Evolutionary conservation across 1,140 invertebrate genomes (phyloP).

Genomic region (Pseudachorutes palmiensis): DNA sequence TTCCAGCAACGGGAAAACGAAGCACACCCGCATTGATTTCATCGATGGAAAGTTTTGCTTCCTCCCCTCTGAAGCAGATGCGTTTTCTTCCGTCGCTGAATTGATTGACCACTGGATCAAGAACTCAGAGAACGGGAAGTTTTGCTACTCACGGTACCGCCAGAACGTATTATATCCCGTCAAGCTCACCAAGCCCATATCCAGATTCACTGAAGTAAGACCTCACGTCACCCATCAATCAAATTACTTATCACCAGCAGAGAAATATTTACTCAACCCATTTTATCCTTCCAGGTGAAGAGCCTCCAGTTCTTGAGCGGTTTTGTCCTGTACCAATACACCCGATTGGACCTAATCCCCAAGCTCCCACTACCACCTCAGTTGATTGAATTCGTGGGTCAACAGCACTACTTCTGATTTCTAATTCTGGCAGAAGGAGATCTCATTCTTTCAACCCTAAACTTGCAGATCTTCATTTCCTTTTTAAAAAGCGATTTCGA

Average conservation of each 20-base stretch:
- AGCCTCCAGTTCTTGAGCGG: conserved; percentile 66
- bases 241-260: background rate
- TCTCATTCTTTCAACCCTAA: too few species aligned
- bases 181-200: conserved; percentile 65
- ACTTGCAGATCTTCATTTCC: too few species aligned
- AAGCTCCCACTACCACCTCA: conserved; percentile 56
- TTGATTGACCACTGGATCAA: conserved; percentile 62
- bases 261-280: too few species aligned
- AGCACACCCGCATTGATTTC: conserved; percentile 63
- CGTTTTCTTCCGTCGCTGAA: conserved; percentile 58
- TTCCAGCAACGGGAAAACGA: conserved; percentile 60
- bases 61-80: conserved; percentile 55
- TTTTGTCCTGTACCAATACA: conserved; percentile 66
- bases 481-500: too few species aligned
- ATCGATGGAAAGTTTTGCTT: conserved; percentile 58
- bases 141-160: conserved; percentile 62
- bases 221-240: conserved; percentile 15
- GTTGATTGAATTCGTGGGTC: conserved; percentile 31
- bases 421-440: too few species aligned
- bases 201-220: conserved; percentile 54
- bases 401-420: too few species aligned
- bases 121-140: conserved; percentile 58
- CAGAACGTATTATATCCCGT: conserved; percentile 58
- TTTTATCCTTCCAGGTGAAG: conserved; percentile 54
- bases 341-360: conserved; percentile 60